Evolutionary conservation across 2,888 invertebrate genomes (phyloP), one percentile per base, ranked within the genome.

Genomic region (Abscondita cerata): DNA sequence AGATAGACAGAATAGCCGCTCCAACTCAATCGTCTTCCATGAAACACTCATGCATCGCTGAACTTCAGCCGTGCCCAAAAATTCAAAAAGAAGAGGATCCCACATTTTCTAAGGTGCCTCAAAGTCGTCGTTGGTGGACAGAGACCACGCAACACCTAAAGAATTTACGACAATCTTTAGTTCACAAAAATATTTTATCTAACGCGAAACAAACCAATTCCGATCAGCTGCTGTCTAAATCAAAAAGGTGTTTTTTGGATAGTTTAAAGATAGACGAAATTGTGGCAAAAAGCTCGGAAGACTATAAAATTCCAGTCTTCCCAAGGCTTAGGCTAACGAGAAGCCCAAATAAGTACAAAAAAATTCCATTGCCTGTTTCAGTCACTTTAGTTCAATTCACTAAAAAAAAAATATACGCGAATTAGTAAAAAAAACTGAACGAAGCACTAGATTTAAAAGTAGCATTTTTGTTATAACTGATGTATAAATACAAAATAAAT

Each of bases 1-100:
- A 88, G 87, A 81, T 89, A 70, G 86, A 86, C 18, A 83, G 89
- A 55, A 84, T 90, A 57, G 82, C 86, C 5, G 87, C 89, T 0
- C 89, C 88, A 1, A 90, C 90, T 0, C 85, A 86, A 71, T 25
- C 25, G 6, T 84, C 89, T 11, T 88, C 87, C n/a, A 66, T 86
- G 55, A 76, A 81, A 33, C 68, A 52, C 0, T 80, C 80, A 50
- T 76, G 69, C 76, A 65, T 59, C 80, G 69, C 79, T 80, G 50
- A 76, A 72, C 58, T 31, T 59, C 62, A 57, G 25, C 57, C 60
- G 34, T 75, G 8, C 38, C 59, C 61, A 61, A 51, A 44, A 40
- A 18, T 47, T 1, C 50, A 55, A 16, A 55, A 8, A 4, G 59
- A 62, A 4, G 59, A 68, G 19, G 64, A 68, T n/a, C 9, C 52